Conservation (phyloP, 2,113 vertebrate species). For the Parus major region DNA sequence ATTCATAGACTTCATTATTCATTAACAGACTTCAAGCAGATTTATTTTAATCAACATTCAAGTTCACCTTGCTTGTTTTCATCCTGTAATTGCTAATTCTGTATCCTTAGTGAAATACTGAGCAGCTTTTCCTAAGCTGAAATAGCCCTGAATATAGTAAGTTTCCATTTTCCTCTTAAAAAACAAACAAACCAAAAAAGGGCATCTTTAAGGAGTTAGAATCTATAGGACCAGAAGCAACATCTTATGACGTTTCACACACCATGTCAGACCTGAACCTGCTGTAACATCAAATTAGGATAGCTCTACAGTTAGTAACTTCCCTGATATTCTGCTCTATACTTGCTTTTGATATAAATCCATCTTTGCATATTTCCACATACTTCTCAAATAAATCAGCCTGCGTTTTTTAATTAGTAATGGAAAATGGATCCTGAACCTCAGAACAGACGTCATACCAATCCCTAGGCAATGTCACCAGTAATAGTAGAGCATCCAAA, state of each 20-base stretch:
- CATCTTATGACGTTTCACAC: neutral
- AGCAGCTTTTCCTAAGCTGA: neutral
- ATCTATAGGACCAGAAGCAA: neutral
- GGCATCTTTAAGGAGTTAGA: neutral
- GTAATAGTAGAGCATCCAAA: neutral
- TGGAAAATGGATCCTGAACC: neutral
- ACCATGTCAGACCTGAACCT: neutral
- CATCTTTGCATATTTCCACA: neutral
- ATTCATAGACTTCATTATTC: neutral
- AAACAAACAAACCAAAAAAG: neutral
- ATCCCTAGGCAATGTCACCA: neutral
- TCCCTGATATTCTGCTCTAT: neutral
- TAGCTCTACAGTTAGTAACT: neutral
- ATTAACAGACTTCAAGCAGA: neutral
- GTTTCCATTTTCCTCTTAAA: neutral
- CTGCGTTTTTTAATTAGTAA: neutral
- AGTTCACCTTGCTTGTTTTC: neutral
- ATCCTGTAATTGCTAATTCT: neutral
- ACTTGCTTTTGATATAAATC: neutral
- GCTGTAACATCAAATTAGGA: neutral
- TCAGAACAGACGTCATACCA: neutral
- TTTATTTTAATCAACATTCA: neutral
- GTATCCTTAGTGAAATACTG: neutral
- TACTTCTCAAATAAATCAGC: neutral
- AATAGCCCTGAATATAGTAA: neutral